phyloP scores from a whole-genome alignment of 2,797 vertebrate species.

The Chrosomus eos region DNA sequence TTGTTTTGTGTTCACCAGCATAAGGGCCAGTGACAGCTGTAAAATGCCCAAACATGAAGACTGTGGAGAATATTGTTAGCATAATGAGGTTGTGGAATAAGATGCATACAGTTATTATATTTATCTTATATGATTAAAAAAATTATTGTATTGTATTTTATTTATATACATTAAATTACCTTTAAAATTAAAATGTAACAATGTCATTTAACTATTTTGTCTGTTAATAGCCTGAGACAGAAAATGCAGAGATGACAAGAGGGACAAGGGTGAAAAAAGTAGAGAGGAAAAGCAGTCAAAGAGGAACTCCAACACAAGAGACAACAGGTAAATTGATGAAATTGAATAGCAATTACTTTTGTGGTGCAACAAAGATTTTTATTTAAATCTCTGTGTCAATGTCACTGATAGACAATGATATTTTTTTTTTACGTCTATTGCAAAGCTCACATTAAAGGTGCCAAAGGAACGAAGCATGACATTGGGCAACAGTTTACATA shows the following conservation, averaged over 20 bases:
- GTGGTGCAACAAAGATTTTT: not conserved
- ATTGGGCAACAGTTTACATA: constrained; percentile 67
- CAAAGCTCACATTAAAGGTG: constrained; percentile 63
- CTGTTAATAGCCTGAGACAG: constrained; percentile 71
- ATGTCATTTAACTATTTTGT: constrained; percentile 5
- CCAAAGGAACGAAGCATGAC: constrained; percentile 63
- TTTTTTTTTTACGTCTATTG: not conserved
- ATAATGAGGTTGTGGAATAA: not conserved
- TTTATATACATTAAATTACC: not conserved
- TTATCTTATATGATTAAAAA: too few relatives aligned
- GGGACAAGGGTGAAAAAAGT: constrained; percentile 79
- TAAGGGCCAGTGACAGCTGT: not conserved
- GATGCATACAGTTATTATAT: not conserved
- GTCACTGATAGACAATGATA: not conserved
- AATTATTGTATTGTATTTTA: not conserved
- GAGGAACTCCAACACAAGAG: constrained; percentile 18
- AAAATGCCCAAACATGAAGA: not conserved
- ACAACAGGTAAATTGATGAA: constrained; percentile 13
- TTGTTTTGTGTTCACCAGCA: not conserved
- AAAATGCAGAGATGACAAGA: constrained; percentile 64
- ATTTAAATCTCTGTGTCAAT: not conserved
- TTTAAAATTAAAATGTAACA: not conserved
- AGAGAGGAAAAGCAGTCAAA: constrained; percentile 77
- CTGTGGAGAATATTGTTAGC: not conserved
- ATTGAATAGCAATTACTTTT: not conserved